Evolutionary conservation across 2,797 vertebrate species (phyloP), one percentile per base, ranked within the genome.

Genomic region (Crenuchus spilurus): DNA sequence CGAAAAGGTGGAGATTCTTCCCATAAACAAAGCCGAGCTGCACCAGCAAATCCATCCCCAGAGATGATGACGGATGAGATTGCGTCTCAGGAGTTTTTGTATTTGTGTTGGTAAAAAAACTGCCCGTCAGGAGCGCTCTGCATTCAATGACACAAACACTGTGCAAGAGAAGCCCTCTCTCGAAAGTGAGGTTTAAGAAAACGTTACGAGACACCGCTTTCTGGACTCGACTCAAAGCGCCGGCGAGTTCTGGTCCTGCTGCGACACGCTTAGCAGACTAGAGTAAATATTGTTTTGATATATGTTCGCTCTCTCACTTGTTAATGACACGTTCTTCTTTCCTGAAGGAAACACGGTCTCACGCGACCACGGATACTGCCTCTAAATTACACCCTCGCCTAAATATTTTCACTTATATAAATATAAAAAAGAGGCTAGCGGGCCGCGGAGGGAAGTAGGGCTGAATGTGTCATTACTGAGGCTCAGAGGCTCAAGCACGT

Each of bases 321-420:
- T 82, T 89, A 89, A 90, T 88, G 82, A 91, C 88, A 90, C 85
- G 83, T 80, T 89, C 72, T 83, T 60, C 77, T 80, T 82, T 86
- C 77, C 84, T 85, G 46, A n/a, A 85, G 82, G 87, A 90, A 90
- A 87, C 69, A 58, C 18, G 51, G 84, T 87, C 88, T 77, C 64
- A 83, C 60, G 77, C 79, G 81, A 76, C 51, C 80, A 74, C 70
- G 41, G 35, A 72, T 70, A 55, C 70, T 74, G 76, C 78, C 64
- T 70, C 65, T 71, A 88, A 87, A 89, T 91, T 86, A 87, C 26
- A 88, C 73, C 72, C 74, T 11, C 22, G 55, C 44, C 28, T 69
- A 55, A 79, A 84, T 72, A 84, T 82, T 87, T 89, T 87, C 72
- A 84, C 82, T 83, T 77, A 44, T 62, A 14, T 5, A 72, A 69